phyloP scores from a whole-genome alignment of 2,888 invertebrate genomes.

The Sesamia inferens region DNA sequence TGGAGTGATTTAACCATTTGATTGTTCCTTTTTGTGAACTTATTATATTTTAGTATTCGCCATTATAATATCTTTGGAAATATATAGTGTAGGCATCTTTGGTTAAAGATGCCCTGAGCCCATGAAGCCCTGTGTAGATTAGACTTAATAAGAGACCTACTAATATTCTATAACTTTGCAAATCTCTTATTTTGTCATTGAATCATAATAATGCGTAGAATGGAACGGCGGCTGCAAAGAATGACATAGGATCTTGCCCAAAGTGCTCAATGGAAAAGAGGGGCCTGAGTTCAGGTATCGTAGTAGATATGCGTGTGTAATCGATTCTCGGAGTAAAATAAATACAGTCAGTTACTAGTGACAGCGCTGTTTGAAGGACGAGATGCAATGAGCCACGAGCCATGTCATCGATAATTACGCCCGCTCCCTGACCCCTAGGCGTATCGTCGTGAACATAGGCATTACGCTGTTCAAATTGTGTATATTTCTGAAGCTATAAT shows the following conservation, averaged over 20 bases:
- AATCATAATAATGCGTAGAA: too few species aligned
- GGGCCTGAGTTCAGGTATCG: too few species aligned
- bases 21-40: not conserved
- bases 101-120: too few species aligned
- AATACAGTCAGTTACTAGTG: constrained; percentile 40
- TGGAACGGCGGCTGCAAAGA: too few species aligned
- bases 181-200: too few species aligned
- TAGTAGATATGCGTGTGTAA: not conserved
- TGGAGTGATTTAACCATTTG: not conserved
- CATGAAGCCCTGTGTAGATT: too few species aligned
- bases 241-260: too few species aligned
- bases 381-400: constrained; percentile 68
- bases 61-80: not conserved
- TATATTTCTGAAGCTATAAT: not conserved
- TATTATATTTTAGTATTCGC: not conserved
- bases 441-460: constrained; percentile 62
- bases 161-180: too few species aligned
- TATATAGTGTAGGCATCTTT: not conserved
- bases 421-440: constrained; percentile 79
- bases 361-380: constrained; percentile 73
- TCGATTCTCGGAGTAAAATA: constrained; percentile 41
- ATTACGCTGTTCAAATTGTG: not conserved
- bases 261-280: too few species aligned
- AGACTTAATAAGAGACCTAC: too few species aligned
- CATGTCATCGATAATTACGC: constrained; percentile 86